Conservation (phyloP, 37 sponge, comb jelly and placozoan genomes). For the Hexactinellida sp. region DNA sequence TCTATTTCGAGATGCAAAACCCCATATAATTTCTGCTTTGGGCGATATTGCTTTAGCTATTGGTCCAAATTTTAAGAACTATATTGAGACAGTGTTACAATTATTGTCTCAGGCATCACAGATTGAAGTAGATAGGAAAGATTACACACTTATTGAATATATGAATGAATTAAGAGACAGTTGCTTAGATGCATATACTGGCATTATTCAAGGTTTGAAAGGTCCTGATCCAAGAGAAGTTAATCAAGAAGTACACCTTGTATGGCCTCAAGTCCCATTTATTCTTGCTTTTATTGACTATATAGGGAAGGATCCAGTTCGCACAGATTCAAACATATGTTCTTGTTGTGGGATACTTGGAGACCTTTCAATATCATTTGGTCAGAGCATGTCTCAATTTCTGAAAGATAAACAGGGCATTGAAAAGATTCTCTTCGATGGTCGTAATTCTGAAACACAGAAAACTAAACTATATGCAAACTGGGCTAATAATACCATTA, state of each 20-base stretch:
- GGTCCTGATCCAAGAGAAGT: slow-evolving; percentile 28
- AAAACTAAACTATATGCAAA: slow-evolving; percentile 2
- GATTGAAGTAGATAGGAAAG: slow-evolving; percentile 34
- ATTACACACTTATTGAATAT: slow-evolving; percentile 85
- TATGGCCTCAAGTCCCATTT: slow-evolving; percentile 47
- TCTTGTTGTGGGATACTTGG: slow-evolving; percentile 71
- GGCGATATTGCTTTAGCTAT: slow-evolving; percentile 91
- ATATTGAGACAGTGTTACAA: slow-evolving; percentile 44
- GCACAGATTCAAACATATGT: slow-evolving; percentile 52
- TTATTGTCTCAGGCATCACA: slow-evolving; percentile 74
- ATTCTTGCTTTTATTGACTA: slow-evolving; percentile 52
- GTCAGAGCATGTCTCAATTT: background rate
- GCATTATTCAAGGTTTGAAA: slow-evolving; percentile 85
- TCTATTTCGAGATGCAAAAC: slow-evolving; percentile 52
- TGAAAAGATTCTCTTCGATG: background rate
- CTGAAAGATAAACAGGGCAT: background rate
- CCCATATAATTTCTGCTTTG: slow-evolving; percentile 71
- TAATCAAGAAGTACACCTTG: slow-evolving; percentile 41
- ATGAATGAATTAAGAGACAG: slow-evolving; percentile 80
- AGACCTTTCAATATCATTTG: background rate
- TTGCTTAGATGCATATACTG: slow-evolving; percentile 95
- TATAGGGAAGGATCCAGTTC: slow-evolving; percentile 60
- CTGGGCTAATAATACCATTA: background rate
- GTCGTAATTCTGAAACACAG: background rate
- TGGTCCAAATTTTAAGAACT: slow-evolving; percentile 53